phyloP scores from a whole-genome alignment of 2,888 invertebrate genomes.

The Pandemis cinnamomeana region DNA sequence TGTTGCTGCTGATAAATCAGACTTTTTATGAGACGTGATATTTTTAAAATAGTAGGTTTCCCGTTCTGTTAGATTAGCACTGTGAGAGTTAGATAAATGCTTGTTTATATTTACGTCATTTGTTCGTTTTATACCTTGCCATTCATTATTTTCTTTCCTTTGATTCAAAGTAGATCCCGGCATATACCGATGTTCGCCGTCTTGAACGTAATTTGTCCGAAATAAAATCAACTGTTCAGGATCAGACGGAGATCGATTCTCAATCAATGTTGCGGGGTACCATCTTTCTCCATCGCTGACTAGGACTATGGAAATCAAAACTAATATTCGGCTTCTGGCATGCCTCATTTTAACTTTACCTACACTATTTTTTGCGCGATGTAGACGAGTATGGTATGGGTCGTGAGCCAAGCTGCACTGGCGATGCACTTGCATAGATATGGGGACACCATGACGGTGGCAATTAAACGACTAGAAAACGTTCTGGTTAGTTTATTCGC shows the following conservation, averaged over 20 bases:
- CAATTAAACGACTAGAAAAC: conserved; percentile 73
- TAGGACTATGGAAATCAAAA: conserved; percentile 48
- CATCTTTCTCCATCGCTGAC: conserved; percentile 56
- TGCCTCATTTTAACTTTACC: conserved; percentile 46
- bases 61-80: background rate
- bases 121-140: conserved; percentile 14
- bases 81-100: background rate
- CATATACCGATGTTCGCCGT: conserved; percentile 40
- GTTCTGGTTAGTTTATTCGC: conserved; percentile 66
- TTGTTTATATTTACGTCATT: background rate
- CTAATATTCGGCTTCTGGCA: conserved; percentile 37
- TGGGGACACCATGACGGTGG: conserved; percentile 63
- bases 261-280: conserved; percentile 60
- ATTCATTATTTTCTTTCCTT: conserved; percentile 13
- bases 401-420: conserved; percentile 51
- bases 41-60: background rate
- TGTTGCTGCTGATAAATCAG: background rate
- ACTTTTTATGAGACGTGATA: background rate
- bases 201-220: conserved; percentile 32
- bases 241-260: conserved; percentile 42
- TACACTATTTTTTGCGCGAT: background rate
- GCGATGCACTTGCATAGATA: conserved; percentile 55
- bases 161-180: conserved; percentile 13
- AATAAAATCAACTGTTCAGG: conserved; percentile 26
- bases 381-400: conserved; percentile 33